Base-by-base conservation (phyloP, 2,888 invertebrate genomes). In the Stegana nigrithorax region DNA sequence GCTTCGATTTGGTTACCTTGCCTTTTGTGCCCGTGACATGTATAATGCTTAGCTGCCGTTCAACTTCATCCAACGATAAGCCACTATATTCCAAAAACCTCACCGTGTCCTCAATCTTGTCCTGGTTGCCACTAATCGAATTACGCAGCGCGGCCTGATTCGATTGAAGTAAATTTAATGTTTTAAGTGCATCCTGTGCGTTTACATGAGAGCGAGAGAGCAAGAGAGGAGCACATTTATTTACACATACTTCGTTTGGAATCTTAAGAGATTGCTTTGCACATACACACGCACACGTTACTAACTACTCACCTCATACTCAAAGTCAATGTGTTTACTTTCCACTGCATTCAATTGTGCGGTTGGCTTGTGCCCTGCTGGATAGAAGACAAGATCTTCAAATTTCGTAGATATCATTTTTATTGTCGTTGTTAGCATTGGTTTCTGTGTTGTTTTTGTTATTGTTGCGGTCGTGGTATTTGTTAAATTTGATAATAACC, bases 11-110 rank as follows among this genome's bases (percentile, higher is more conserved):
- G n/a, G n/a, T 51, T 78, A 89, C 90, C 87, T 99, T 99, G 58
- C 98, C 99, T 87, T 99, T 99, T 1, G 98, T 98, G 8, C 99
- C 99, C 64, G 96, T 91, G 5, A 99, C 92, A 87, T 99, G 99
- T 78, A 99, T 96, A 44, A 97, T 90, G 59, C 94, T 92, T 17
- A 97, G 83, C 59, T 88, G 86, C 21, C 68, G 42, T 73, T 94
- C 92, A 60, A 97, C 83, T 67, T 90, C 89, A 1, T 90, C 87
- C 19, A 91, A 66, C 1, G 87, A 84, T 2, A 94, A 82, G 19
- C 93, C 94, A 36, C 89, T 89, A 65, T 92, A 89, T 57, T 76
- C 68, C 59, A 92, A 83, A 84, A 89, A 93, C 66, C 89, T 89
- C 62, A 87, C 80, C 72, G 88, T 89, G 42, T 89, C 87, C 45